These are phyloP conservation scores for Distichodus sexfasciatus DNA, from an alignment of 2,797 vertebrate species.

Conservation along the genomic window DNA sequence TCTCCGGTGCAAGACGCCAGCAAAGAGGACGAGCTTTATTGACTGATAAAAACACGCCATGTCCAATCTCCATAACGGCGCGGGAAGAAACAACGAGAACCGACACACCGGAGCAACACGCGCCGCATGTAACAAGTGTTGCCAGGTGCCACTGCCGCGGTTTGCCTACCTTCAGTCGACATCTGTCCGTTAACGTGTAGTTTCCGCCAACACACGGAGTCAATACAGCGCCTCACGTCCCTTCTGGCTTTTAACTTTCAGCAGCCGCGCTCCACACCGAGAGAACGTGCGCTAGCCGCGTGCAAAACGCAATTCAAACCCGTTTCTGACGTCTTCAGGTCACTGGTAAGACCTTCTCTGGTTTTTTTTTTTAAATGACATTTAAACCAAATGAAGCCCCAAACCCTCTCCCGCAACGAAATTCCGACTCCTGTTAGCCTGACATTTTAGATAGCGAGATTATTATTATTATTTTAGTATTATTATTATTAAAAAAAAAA, in stretches of 20 bases:
- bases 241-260: slow-evolving; percentile 28
- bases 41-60: neutral
- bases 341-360: too few relatives aligned
- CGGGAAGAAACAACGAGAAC: neutral
- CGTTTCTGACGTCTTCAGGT: neutral
- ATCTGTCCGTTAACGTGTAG: neutral
- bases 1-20: neutral
- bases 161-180: neutral
- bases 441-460: too few relatives aligned
- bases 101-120: neutral
- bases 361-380: too few relatives aligned
- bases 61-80: neutral
- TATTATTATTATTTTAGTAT: too few relatives aligned
- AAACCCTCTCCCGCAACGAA: too few relatives aligned
- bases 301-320: neutral
- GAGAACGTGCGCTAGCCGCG: neutral
- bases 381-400: too few relatives aligned
- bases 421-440: too few relatives aligned
- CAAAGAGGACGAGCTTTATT: neutral
- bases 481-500: neutral
- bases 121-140: slow-evolving; percentile 42
- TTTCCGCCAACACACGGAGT: neutral
- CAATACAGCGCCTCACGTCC: slow-evolving; percentile 1
- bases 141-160: neutral
- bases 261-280: neutral